Conservation (phyloP, 2,113 vertebrate genomes). For the Nothoprocta perdicaria region DNA sequence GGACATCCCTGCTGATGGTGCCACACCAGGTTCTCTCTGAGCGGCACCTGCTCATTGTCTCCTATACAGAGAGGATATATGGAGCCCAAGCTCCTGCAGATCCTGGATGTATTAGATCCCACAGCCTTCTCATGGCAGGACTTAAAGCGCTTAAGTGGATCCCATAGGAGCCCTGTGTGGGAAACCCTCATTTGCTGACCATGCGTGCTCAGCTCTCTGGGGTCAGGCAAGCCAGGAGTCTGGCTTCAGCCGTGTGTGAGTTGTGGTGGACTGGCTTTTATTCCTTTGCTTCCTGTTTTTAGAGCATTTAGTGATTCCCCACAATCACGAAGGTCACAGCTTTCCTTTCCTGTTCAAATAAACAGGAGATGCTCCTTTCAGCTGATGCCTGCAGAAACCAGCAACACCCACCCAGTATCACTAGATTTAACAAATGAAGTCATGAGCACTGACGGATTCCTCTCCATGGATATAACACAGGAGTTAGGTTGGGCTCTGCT, state of each 20-base stretch:
- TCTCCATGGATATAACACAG: neutral
- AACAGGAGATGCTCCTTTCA: neutral
- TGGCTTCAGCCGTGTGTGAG: neutral
- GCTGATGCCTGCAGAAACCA: neutral
- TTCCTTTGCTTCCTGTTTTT: constrained; percentile 43
- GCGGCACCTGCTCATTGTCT: constrained; percentile 59
- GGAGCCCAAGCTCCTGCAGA: neutral
- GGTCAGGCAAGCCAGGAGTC: neutral
- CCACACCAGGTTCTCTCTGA: neutral
- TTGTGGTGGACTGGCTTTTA: neutral
- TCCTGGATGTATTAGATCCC: constrained; percentile 3
- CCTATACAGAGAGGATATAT: neutral
- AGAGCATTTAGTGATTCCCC: neutral
- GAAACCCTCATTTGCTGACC: constrained; percentile 26
- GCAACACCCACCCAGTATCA: neutral
- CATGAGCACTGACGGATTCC: neutral
- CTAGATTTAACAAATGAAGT: neutral
- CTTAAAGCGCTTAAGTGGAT: constrained; percentile 21
- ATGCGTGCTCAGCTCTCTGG: neutral
- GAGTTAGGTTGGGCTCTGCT: neutral
- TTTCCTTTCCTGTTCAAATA: neutral
- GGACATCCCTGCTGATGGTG: neutral
- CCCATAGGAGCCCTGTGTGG: neutral
- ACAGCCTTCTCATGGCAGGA: neutral
- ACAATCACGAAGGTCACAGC: neutral